Base-by-base conservation (phyloP, 2,797 vertebrate genomes). In the Furcifer pardalis region DNA sequence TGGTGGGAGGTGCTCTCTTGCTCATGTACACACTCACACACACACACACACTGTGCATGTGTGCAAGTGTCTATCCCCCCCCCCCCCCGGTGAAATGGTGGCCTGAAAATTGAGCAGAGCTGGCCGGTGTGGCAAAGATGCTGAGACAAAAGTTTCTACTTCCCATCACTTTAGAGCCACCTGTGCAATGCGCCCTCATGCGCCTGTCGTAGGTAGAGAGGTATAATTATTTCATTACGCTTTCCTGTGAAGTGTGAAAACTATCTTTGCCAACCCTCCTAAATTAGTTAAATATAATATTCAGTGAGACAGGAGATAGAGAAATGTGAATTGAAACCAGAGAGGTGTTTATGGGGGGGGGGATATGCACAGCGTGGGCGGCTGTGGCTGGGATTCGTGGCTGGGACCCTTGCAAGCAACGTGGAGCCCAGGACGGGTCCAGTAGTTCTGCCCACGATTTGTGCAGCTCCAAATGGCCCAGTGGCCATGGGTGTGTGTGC, bases 191-290 rank as follows among this genome's bases (percentile, higher is more conserved):
- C 91, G 93, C 91, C 92, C 93, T 96, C 95, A 95, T 95, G 95
- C 23, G 95, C 23, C 91, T 95, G 95, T 95, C 95, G 94, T 94
- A 90, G 92, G 94, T 92, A 89, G 90, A 52, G 9, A 94, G 90
- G 93, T 96, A 95, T 96, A 95, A 97, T 97, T 96, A 96, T 96
- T 96, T 96, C 95, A 97, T 96, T 97, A 96, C 92, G 94, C 94
- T 96, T 96, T 95, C 94, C 95, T 96, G 94, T 96, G 96, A 96
- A 96, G 96, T 97, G 96, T 97, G 96, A 96, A 96, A 96, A 96
- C 95, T 96, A 94, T 96, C 95, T 95, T 95, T 95, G 94, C 93
- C 95, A 94, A 95, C 94, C 94, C 95, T 93, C 93, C 94, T 94
- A 96, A 96, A 96, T 95, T 94, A 95, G 93, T 95, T 95, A 96